phyloP scores from a whole-genome alignment of 1,140 invertebrate genomes.

The Maniola jurtina region DNA sequence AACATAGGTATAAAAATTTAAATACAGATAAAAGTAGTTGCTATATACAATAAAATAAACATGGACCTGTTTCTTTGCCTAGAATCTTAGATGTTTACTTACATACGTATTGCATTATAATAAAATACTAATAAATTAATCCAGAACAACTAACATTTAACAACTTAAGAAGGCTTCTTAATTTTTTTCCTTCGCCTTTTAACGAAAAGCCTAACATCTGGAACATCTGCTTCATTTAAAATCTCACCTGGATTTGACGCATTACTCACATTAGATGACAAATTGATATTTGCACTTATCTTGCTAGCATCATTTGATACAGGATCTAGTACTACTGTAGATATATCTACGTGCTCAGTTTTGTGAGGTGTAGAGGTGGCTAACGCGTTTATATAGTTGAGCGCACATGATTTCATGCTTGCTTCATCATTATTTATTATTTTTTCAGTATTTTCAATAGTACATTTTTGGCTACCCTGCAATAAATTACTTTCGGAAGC shows the following conservation, averaged over 20 bases:
- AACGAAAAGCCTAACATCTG: slow-evolving; percentile 67
- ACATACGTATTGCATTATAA: too few species aligned
- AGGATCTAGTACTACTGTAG: slow-evolving; percentile 8
- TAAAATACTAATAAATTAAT: too few species aligned
- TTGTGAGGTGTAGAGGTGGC: slow-evolving; percentile 64
- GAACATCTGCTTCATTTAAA: slow-evolving; percentile 40
- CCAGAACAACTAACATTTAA: too few species aligned
- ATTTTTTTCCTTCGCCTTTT: slow-evolving; percentile 55
- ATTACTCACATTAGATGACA: slow-evolving; percentile 9
- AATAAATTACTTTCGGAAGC: not conserved
- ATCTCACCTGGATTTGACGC: slow-evolving; percentile 21
- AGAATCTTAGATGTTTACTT: too few species aligned
- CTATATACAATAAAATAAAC: too few species aligned
- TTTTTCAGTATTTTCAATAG: not conserved
- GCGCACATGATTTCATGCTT: slow-evolving; percentile 1
- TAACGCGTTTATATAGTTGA: slow-evolving; percentile 42
- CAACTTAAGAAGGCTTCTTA: slow-evolving; percentile 23
- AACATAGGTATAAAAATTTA: too few species aligned
- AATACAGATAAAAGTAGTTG: too few species aligned
- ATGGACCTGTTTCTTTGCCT: too few species aligned
- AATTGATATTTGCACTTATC: slow-evolving; percentile 3
- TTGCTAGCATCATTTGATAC: not conserved
- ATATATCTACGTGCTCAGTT: slow-evolving; percentile 10
- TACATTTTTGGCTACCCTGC: not conserved
- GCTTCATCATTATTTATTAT: slow-evolving; percentile 4